Percentiles rank a stretch among this genome's conserved stretches.
Evolutionary conservation across 2,797 vertebrate species (phyloP).

Genomic region (Harpagifer antarcticus): DNA sequence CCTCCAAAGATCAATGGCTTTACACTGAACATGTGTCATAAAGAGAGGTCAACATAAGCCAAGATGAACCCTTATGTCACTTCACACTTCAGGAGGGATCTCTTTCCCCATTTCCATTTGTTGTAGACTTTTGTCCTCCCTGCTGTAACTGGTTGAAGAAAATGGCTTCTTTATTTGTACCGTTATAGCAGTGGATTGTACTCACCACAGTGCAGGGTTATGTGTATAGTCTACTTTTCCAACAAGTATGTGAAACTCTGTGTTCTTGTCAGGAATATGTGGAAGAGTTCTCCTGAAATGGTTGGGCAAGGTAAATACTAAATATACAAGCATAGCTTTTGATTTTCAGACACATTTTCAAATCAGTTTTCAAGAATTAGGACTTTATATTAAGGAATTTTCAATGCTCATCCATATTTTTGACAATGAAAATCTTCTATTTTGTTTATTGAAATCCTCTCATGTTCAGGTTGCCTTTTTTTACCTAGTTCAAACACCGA

Average conservation of each 20-base stretch:
- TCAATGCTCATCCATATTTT: constrained; percentile 4
- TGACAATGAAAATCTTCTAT: constrained; percentile 9
- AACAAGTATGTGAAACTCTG: constrained; percentile 28
- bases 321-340: constrained; percentile 18
- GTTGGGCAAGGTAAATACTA: constrained; percentile 60
- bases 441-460: constrained; percentile 23
- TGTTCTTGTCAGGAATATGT: constrained; percentile 31
- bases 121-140: constrained; percentile 61
- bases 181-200: constrained; percentile 25
- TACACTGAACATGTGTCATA: constrained; percentile 53
- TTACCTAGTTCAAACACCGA: constrained; percentile 48
- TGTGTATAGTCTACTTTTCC: constrained; percentile 28
- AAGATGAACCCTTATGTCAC: constrained; percentile 81
- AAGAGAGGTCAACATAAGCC: constrained; percentile 44
- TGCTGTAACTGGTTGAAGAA: constrained; percentile 32
- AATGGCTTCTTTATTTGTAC: constrained; percentile 36
- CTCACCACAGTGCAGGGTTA: constrained; percentile 9
- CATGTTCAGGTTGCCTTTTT: constrained; percentile 36
- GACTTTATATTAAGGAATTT: background rate
- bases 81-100: constrained; percentile 79
- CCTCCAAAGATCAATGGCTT: constrained; percentile 26
- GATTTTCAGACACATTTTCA: constrained; percentile 21
- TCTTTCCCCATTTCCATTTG: constrained; percentile 80
- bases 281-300: constrained; percentile 36
- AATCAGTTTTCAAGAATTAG: constrained; percentile 1